Evolutionary conservation across 1,140 invertebrate species (phyloP).

Genomic region (Trichonephila inaurata): DNA sequence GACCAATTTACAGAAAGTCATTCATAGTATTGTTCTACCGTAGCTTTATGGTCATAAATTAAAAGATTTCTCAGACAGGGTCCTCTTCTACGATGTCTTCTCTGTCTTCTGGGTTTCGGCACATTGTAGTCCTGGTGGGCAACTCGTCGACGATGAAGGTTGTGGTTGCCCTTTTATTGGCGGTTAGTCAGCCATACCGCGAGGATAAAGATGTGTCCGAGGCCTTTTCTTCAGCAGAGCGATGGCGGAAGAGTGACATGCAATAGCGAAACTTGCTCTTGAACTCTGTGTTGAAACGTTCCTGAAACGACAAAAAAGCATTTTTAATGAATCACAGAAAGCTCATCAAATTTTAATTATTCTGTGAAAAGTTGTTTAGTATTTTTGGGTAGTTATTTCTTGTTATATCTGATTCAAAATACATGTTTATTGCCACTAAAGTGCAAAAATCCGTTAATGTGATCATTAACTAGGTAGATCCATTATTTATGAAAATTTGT

Average conservation of each 20-base stretch:
- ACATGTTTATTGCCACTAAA: too few species aligned
- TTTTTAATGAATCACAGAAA: too few species aligned
- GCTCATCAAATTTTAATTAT: too few species aligned
- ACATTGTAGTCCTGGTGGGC: neutral
- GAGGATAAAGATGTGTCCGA: neutral
- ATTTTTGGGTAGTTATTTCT: too few species aligned
- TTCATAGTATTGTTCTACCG: too few species aligned
- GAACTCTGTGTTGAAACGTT: conserved; percentile 17
- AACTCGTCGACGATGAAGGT: neutral
- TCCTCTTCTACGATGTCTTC: neutral
- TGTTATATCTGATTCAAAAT: too few species aligned
- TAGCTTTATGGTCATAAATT: neutral
- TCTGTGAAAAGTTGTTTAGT: too few species aligned
- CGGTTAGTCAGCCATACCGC: neutral
- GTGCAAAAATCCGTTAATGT: too few species aligned
- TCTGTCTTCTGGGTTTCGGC: neutral
- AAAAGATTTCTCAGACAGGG: neutral
- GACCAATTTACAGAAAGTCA: too few species aligned
- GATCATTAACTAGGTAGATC: too few species aligned
- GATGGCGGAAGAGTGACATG: neutral
- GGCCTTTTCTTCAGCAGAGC: neutral
- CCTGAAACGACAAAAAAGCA: neutral
- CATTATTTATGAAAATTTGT: too few species aligned
- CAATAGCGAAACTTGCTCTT: neutral
- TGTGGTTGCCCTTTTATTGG: neutral